phyloP scores from a whole-genome alignment of 2,797 vertebrate genomes.

The Anolis apletophallus region DNA sequence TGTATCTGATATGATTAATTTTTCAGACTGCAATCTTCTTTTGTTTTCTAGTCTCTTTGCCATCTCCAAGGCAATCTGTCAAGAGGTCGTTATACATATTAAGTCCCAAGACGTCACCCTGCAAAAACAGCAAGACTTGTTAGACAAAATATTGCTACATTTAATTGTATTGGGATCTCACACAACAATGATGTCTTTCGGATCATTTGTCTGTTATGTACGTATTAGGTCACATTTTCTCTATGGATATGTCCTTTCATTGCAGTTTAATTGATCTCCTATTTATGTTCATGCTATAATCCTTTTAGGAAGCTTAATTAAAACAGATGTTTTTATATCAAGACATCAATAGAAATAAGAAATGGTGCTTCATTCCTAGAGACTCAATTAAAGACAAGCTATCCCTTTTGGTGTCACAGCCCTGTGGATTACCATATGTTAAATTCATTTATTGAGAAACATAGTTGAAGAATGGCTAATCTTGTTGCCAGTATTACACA shows the following conservation, averaged over 20 bases:
- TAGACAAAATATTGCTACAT: background rate
- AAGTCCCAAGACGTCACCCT: background rate
- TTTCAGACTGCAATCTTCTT: background rate
- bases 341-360: conserved; percentile 15
- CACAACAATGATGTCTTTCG: background rate
- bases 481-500: conserved; percentile 10
- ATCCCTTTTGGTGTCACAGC: conserved; percentile 8
- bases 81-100: background rate
- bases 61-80: background rate
- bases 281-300: conserved; percentile 14
- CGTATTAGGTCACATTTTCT: background rate
- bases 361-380: background rate
- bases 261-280: background rate
- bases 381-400: conserved; percentile 20
- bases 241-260: conserved; percentile 11
- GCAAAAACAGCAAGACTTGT: background rate
- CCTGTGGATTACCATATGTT: conserved; percentile 25
- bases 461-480: conserved; percentile 16
- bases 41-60: background rate
- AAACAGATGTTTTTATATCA: background rate
- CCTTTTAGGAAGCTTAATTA: conserved; percentile 22
- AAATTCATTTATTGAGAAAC: background rate
- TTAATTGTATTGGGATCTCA: conserved; percentile 1
- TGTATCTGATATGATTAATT: background rate
- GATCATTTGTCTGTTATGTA: background rate